Evolutionary conservation across 2,888 invertebrate species (phyloP).

Genomic region (Phengaris arion): DNA sequence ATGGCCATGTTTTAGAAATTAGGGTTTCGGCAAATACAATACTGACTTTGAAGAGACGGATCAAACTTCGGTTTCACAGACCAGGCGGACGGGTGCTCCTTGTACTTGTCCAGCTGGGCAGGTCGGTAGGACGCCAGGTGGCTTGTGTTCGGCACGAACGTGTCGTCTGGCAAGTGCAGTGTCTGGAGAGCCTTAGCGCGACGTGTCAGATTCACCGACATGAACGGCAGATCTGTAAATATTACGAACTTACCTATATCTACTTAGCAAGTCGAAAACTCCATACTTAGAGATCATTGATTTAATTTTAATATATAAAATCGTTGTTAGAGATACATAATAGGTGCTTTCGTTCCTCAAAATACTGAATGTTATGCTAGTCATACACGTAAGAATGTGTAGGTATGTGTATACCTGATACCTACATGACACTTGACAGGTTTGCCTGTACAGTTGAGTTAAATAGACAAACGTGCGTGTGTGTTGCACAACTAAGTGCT

Average conservation of each 20-base stretch:
- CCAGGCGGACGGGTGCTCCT: conserved; percentile 52
- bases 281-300: too few relatives aligned
- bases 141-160: conserved; percentile 64
- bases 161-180: conserved; percentile 64
- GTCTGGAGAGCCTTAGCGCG: conserved; percentile 70
- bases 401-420: too few relatives aligned
- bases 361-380: too few relatives aligned
- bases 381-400: too few relatives aligned
- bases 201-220: conserved; percentile 67
- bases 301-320: too few relatives aligned
- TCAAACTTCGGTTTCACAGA: conserved; percentile 64
- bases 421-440: too few relatives aligned
- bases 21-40: background rate
- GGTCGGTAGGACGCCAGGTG: conserved; percentile 57
- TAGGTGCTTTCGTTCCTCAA: background rate
- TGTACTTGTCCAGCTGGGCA: conserved; percentile 61
- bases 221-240: conserved; percentile 64
- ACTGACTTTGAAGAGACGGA: conserved; percentile 56
- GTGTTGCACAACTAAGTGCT: too few relatives aligned
- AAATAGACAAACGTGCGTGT: too few relatives aligned
- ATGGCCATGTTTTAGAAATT: too few relatives aligned
- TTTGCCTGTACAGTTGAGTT: too few relatives aligned
- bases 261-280: background rate
- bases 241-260: background rate
- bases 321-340: too few relatives aligned